A percentile compares a stretch with the other conserved stretches of the same genome.
Conservation (phyloP, 2,113 vertebrate genomes). For the Cochlearius cochlearius region DNA sequence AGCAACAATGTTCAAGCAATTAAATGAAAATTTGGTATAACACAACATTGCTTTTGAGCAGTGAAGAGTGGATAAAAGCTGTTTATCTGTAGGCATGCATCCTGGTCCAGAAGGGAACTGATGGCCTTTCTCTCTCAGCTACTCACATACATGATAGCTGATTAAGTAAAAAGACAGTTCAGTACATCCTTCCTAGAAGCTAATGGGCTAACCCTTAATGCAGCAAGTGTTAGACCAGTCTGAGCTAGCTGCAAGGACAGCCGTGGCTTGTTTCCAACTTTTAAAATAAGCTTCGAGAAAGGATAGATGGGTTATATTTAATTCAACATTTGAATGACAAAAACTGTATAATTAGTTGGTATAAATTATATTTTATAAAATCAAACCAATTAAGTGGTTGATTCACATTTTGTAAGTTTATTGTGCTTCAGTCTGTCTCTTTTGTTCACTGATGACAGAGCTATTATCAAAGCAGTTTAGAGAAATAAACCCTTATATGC, state of each 20-base stretch:
- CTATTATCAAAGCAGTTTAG: slow-evolving; percentile 1
- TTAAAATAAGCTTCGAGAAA: slow-evolving; percentile 14
- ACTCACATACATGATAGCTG: neutral
- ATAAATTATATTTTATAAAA: slow-evolving; percentile 50
- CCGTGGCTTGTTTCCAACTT: neutral
- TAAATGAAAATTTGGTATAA: neutral
- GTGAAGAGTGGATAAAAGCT: neutral
- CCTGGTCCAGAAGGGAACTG: neutral
- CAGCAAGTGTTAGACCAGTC: neutral
- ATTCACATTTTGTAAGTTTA: slow-evolving; percentile 20
- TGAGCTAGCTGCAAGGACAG: neutral
- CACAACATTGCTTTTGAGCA: neutral
- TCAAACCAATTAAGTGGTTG: slow-evolving; percentile 54
- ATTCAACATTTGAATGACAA: slow-evolving; percentile 51
- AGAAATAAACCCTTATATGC: neutral
- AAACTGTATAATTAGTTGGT: neutral
- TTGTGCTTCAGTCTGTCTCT: neutral
- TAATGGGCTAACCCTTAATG: neutral
- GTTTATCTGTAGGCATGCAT: too few relatives aligned
- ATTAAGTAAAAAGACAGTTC: neutral
- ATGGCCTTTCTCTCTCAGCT: neutral
- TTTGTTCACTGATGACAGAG: neutral
- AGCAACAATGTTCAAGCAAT: neutral
- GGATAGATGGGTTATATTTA: slow-evolving; percentile 36
- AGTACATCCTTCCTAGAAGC: neutral